Evolutionary conservation across 2,113 vertebrate species (phyloP).

Genomic region (Mugil cephalus): DNA sequence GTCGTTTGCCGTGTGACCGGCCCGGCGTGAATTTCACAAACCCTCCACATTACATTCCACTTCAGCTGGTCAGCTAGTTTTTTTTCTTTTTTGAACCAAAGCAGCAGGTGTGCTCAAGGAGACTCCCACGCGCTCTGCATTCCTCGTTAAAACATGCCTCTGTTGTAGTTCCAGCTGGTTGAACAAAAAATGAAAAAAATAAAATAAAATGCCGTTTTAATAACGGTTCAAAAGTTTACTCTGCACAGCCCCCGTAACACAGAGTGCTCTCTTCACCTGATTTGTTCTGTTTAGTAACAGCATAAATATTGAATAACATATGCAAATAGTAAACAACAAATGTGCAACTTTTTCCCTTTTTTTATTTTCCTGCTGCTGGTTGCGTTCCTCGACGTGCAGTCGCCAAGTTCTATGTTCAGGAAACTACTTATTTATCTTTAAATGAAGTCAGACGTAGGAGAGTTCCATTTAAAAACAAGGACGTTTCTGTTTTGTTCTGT

Average conservation of each 20-base stretch:
- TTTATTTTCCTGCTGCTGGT: too few species aligned
- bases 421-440: slow-evolving; percentile 4
- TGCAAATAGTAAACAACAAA: neutral
- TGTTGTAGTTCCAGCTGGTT: slow-evolving; percentile 1
- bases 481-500: slow-evolving; percentile 21
- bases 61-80: slow-evolving; percentile 22
- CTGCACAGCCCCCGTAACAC: too few species aligned
- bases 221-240: neutral
- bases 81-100: too few species aligned
- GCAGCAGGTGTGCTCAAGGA: slow-evolving; percentile 25
- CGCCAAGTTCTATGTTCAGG: slow-evolving; percentile 1
- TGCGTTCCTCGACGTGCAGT: slow-evolving; percentile 1
- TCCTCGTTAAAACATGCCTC: slow-evolving; percentile 1
- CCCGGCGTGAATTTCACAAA: slow-evolving; percentile 8
- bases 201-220: neutral
- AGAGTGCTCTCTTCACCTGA: neutral
- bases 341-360: neutral
- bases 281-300: neutral
- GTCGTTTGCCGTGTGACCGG: neutral
- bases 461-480: slow-evolving; percentile 20
- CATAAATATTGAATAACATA: neutral
- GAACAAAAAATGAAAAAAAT: neutral
- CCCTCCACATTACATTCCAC: slow-evolving; percentile 24
- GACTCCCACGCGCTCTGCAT: slow-evolving; percentile 32
- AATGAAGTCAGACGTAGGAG: slow-evolving; percentile 7